Evolutionary conservation across 2,888 invertebrate species (phyloP), one percentile per base, ranked within the genome.

Genomic region (Ptychoptera contaminata): DNA sequence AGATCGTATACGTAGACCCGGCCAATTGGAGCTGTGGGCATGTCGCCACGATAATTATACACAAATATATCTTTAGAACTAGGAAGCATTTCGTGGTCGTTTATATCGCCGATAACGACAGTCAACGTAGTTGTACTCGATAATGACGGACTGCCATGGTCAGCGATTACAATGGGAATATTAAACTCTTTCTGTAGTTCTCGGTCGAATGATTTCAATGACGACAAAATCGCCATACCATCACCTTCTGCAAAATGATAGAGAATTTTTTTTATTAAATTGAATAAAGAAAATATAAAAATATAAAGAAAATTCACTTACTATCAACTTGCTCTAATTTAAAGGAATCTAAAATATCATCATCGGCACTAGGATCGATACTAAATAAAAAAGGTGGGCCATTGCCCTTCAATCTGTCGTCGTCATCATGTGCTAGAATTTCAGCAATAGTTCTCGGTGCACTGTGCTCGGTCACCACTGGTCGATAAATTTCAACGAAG

Each of bases 1-100:
- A 88, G 70, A 67, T 98, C 98, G 59, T 91, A 90, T 1, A 97
- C 96, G 64, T 94, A 96, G 8, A 97, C 97, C 49, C 90, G 74
- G 32, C 96, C 96, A 50, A 97, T 85, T 63, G 84, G 86, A 0
- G 91, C 87, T 54, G 85, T 88, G 23, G 84, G 87, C 45, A 88
- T 82, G 64, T 85, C 82, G 11, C 88, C 86, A 75, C 87, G 76
- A 55, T 97, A 98, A 67, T 93, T 96, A 67, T 97, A 97, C 2
- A 96, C 92, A 60, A 93, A 86, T 57, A 98, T 92, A 52, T 93
- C 86, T 70, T 97, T 97, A 5, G 87, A 83, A 2, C 97, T 98
- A 0, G 96, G 91, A 60, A 88, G 88, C 91, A 97, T 98, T 68
- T 92, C 90, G 66, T 97, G 96, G 63, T 97, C 97, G 64, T 98